Percentiles rank a stretch among this genome's conserved stretches.
These are phyloP conservation scores for Lepeophtheirus nordmannii DNA, from an alignment of 2,888 invertebrate species.

Conservation along the genomic window DNA sequence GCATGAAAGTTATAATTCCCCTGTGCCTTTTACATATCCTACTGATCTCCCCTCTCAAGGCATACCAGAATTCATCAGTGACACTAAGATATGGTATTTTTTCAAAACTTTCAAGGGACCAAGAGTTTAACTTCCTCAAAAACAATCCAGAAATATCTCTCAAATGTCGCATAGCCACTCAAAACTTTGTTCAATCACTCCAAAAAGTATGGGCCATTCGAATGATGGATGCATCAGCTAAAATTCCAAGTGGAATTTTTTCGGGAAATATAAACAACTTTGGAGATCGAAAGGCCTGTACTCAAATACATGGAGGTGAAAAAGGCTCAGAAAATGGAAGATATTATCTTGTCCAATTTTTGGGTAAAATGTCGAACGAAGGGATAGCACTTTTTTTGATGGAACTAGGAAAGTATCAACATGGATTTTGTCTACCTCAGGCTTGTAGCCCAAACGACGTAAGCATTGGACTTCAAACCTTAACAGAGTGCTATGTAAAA, in stretches of 20 bases:
- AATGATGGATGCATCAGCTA: neutral
- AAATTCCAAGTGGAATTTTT: neutral
- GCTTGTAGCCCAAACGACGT: neutral
- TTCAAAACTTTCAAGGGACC: neutral
- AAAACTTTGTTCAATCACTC: neutral
- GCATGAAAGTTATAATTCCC: too few relatives aligned
- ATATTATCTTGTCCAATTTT: neutral
- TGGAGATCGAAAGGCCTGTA: neutral
- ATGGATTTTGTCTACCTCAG: neutral
- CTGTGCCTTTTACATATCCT: too few relatives aligned
- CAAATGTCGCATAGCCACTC: neutral
- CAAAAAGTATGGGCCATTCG: neutral
- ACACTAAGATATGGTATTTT: too few relatives aligned
- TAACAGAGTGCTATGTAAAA: neutral
- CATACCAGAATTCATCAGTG: too few relatives aligned
- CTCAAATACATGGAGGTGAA: neutral
- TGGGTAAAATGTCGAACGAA: neutral
- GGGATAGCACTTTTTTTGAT: neutral
- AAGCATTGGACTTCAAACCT: neutral
- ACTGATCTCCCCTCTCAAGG: too few relatives aligned
- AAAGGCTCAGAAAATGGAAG: neutral
- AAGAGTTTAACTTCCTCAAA: neutral
- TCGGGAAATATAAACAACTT: neutral
- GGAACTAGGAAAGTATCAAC: neutral
- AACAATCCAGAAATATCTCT: neutral